Conservation (phyloP, 2,888 invertebrate genomes). For the Apodemia mormo region DNA sequence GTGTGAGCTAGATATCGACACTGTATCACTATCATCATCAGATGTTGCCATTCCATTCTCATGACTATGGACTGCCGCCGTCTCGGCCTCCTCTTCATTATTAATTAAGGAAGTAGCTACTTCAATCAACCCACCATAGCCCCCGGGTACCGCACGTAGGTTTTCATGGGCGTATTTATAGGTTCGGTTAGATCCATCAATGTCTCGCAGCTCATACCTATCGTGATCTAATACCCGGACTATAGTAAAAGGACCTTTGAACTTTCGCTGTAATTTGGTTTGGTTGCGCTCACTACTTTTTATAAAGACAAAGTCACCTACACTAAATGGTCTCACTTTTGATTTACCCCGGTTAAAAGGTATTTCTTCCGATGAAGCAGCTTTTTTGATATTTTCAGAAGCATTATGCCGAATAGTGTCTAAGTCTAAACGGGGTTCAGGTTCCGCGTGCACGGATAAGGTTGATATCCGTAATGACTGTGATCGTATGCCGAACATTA, state of each 20-base stretch:
- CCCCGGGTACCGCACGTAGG: slow-evolving; percentile 30
- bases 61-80: background rate
- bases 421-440: background rate
- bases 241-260: slow-evolving; percentile 26
- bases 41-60: background rate
- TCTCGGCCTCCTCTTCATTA: background rate
- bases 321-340: slow-evolving; percentile 26
- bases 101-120: background rate
- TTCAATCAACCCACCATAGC: background rate
- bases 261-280: slow-evolving; percentile 34
- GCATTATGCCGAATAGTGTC: background rate
- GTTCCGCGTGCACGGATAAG: background rate
- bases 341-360: slow-evolving; percentile 26
- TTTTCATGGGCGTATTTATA: slow-evolving; percentile 35
- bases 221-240: slow-evolving; percentile 25
- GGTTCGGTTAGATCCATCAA: slow-evolving; percentile 27
- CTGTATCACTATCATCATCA: slow-evolving; percentile 16
- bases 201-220: slow-evolving; percentile 27
- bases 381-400: background rate
- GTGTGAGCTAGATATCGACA: slow-evolving; percentile 3
- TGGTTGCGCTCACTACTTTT: slow-evolving; percentile 35
- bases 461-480: background rate
- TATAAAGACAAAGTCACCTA: slow-evolving; percentile 36
- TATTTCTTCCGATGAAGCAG: background rate
- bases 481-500: slow-evolving; percentile 22